Evolutionary conservation across 2,113 vertebrate genomes (phyloP), one percentile per base, ranked within the genome.

Genomic region (Coturnix japonica): DNA sequence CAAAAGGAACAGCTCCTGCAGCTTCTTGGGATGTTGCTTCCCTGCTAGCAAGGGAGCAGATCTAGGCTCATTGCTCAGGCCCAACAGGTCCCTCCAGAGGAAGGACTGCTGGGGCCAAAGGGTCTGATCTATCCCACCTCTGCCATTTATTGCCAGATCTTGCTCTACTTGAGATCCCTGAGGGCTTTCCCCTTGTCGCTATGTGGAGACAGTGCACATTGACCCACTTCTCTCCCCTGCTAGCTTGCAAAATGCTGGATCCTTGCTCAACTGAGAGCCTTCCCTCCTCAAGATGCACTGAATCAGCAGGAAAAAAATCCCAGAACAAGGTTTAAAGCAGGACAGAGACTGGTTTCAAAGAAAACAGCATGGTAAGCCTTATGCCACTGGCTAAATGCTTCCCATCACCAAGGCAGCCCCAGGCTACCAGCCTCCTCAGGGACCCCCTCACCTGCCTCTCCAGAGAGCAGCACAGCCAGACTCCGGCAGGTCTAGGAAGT

Each of bases 1-100:
- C 0, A 1, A 11, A 15, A 54, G 71, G 33, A 63, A 67, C 0
- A 0, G 49, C 61, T 33, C 44, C 33, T 49, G 17, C n/a, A 37
- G 66, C 46, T 46, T 35, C 79, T n/a, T 2, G 0, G 20, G 17
- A 21, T 35, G 19, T 60, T 47, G 41, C 54, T 67, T 60, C 30
- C 49, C 33, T 28, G 57, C n/a, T 49, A 69, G 66, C 46, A 69
- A 25, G n/a, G 8, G 49, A 35, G 25, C 0, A 5, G 35, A 19
- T 47, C 8, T 13, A 19, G 69, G 56, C 6, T 35, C 46, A 49
- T 37, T 1, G 2, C 37, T 20, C 0, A 1, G 23, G 23, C 80
- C 23, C 31, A 39, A 25, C 17, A 37, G 19, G 49, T 51, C 47
- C 19, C 49, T 49, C 5, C 43, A 73, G 33, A 31, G 39, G 41